phyloP scores from a whole-genome alignment of 2,888 invertebrate species.

The Eugnorisma glareosa region DNA sequence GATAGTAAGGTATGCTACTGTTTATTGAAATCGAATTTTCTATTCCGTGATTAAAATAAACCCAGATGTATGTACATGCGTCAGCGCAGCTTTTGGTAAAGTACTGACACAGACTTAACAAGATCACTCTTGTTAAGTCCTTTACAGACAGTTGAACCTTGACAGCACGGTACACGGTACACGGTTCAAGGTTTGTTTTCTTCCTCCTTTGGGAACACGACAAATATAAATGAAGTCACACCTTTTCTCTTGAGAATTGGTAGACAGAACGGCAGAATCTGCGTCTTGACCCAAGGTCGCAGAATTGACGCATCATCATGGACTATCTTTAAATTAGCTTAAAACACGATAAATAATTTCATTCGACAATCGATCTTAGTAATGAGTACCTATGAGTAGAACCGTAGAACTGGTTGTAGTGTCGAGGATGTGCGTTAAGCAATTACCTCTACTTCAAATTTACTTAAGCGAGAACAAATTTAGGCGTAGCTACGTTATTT shows the following conservation, averaged over 20 bases:
- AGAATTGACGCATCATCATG: neutral
- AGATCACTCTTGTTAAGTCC: too few relatives aligned
- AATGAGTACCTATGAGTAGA: constrained; percentile 18
- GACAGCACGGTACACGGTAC: too few relatives aligned
- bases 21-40: neutral
- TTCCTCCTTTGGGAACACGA: neutral
- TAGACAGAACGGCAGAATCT: neutral
- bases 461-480: constrained; percentile 54
- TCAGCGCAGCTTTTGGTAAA: neutral
- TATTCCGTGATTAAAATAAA: neutral
- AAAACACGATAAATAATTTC: neutral
- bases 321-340: neutral
- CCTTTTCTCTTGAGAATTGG: neutral
- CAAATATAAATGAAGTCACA: neutral
- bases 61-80: neutral
- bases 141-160: too few relatives aligned
- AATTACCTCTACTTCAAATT: constrained; percentile 59
- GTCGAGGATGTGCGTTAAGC: constrained; percentile 45
- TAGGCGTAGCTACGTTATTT: constrained; percentile 52
- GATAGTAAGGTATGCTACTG: neutral
- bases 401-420: constrained; percentile 43
- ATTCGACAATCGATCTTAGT: neutral
- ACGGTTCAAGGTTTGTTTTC: neutral
- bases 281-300: neutral
- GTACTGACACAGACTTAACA: neutral